Conservation (phyloP, 1,140 invertebrate species). For the Phymastichus coffea region DNA sequence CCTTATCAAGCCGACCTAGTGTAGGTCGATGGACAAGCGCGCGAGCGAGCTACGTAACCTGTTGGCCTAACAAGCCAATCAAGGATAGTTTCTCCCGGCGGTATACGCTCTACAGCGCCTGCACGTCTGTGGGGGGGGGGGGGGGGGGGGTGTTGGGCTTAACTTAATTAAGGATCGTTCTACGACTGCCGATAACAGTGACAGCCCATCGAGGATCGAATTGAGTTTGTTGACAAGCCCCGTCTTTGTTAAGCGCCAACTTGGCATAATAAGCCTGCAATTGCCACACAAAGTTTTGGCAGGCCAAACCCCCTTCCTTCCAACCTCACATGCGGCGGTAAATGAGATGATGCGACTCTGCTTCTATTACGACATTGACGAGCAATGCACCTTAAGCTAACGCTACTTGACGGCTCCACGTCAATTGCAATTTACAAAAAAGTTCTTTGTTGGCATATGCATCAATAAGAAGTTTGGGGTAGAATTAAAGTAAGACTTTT, state of each 20-base stretch:
- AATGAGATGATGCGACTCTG: too few relatives aligned
- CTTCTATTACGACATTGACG: too few relatives aligned
- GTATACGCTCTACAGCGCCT: too few relatives aligned
- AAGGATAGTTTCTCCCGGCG: slow-evolving; percentile 43
- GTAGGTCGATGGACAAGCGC: slow-evolving; percentile 42
- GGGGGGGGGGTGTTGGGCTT: slow-evolving; percentile 28
- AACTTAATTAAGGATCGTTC: slow-evolving; percentile 50
- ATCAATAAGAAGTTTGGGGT: too few relatives aligned
- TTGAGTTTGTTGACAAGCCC: background rate
- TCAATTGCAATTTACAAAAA: too few relatives aligned
- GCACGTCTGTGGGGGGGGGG: background rate
- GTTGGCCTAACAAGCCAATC: slow-evolving; percentile 49
- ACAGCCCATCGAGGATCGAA: slow-evolving; percentile 31
- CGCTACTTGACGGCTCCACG: too few relatives aligned
- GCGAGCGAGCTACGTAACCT: slow-evolving; percentile 33
- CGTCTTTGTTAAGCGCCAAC: background rate
- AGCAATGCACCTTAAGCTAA: too few relatives aligned
- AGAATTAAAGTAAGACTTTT: too few relatives aligned
- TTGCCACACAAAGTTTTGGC: too few relatives aligned
- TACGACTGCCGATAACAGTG: slow-evolving; percentile 40
- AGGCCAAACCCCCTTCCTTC: too few relatives aligned
- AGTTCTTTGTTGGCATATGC: too few relatives aligned
- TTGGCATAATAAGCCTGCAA: slow-evolving; percentile 14
- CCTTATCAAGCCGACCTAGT: slow-evolving; percentile 40
- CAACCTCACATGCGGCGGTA: too few relatives aligned